Percentiles rank a stretch among this genome's conserved stretches.
These are phyloP conservation scores for Percopsis omiscomaycus DNA, from an alignment of 2,797 vertebrate species.

Conservation along the genomic window DNA sequence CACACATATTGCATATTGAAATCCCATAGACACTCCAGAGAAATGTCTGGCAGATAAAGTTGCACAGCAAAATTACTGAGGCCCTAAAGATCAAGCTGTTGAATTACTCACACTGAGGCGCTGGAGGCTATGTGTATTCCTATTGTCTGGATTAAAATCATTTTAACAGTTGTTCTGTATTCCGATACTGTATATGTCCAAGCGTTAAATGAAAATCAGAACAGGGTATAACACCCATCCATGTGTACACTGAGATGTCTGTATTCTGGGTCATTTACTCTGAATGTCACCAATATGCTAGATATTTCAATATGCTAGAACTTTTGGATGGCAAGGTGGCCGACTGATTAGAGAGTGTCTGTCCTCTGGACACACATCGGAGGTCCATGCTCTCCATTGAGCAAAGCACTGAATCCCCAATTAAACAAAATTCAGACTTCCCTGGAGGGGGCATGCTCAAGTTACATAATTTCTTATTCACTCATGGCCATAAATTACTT, in stretches of 20 bases:
- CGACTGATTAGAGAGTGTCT: background rate
- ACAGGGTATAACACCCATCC: slow-evolving; percentile 22
- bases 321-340: background rate
- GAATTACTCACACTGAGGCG: slow-evolving; percentile 38
- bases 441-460: too few species aligned
- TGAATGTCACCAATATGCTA: slow-evolving; percentile 42
- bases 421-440: too few species aligned
- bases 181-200: background rate
- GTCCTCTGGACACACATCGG: too few species aligned
- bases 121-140: slow-evolving; percentile 25
- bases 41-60: slow-evolving; percentile 11
- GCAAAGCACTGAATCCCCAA: too few species aligned
- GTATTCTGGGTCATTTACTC: slow-evolving; percentile 24
- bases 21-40: background rate
- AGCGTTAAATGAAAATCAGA: slow-evolving; percentile 38
- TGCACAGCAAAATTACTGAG: slow-evolving; percentile 15
- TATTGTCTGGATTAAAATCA: slow-evolving; percentile 24
- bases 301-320: slow-evolving; percentile 27
- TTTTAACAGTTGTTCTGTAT: background rate
- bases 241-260: slow-evolving; percentile 19
- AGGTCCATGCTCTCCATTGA: too few species aligned
- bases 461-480: too few species aligned
- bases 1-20: background rate
- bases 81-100: slow-evolving; percentile 30
- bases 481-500: too few species aligned